Evolutionary conservation across 2,888 invertebrate genomes (phyloP).

Genomic region (Nudaria mundana): DNA sequence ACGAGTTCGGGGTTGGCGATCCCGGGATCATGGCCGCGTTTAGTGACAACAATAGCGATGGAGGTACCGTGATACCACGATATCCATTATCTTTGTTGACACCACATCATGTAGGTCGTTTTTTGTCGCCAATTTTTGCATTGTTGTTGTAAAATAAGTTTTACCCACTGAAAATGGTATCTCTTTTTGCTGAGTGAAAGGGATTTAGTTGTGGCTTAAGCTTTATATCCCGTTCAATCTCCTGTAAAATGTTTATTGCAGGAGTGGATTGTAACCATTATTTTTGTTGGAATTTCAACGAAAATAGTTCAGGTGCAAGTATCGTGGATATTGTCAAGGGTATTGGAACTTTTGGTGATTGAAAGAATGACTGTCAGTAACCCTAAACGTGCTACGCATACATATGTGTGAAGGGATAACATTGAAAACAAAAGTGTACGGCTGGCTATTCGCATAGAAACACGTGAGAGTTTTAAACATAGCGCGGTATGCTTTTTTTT

Average conservation of each 20-base stretch:
- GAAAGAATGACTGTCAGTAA: too few relatives aligned
- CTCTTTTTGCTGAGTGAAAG: conserved; percentile 35
- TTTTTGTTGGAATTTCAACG: not conserved
- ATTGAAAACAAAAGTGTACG: too few relatives aligned
- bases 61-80: conserved; percentile 68
- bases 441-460: too few relatives aligned
- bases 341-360: too few relatives aligned
- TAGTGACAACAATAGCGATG: conserved; percentile 70
- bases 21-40: conserved; percentile 67
- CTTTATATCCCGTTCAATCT: conserved; percentile 16
- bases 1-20: conserved; percentile 64
- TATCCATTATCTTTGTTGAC: conserved; percentile 76
- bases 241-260: conserved; percentile 13
- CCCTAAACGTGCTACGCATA: too few relatives aligned
- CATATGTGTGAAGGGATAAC: too few relatives aligned
- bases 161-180: conserved; percentile 39
- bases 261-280: not conserved
- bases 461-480: too few relatives aligned
- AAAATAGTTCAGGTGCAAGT: too few relatives aligned
- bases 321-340: too few relatives aligned
- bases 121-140: conserved; percentile 68
- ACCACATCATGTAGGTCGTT: conserved; percentile 72
- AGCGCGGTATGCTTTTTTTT: too few relatives aligned
- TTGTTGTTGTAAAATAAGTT: conserved; percentile 64
- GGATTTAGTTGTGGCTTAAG: conserved; percentile 25